phyloP scores from a whole-genome alignment of 2,888 invertebrate species.

The Meliscaeva auricollis region DNA sequence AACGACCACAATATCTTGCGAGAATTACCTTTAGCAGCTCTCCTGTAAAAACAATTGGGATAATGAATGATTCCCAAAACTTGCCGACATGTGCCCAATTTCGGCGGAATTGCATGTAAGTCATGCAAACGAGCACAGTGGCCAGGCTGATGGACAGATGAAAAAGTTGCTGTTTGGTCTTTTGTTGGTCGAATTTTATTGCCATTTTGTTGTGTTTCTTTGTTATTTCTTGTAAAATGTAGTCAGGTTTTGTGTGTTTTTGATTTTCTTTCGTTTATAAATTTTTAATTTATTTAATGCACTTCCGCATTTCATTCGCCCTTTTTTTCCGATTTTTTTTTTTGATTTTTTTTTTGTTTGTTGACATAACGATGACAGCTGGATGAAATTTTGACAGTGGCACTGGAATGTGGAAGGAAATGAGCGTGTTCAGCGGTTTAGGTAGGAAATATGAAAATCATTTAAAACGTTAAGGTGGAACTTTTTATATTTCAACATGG shows the following conservation, averaged over 20 bases:
- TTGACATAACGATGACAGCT: conserved; percentile 69
- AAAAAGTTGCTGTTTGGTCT: conserved; percentile 83
- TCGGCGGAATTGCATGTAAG: conserved; percentile 82
- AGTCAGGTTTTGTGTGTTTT: neutral
- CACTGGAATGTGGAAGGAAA: conserved; percentile 18
- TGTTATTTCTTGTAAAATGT: conserved; percentile 12
- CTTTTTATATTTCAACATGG: too few species aligned
- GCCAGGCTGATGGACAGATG: conserved; percentile 82
- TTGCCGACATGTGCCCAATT: conserved; percentile 82
- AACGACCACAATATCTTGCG: conserved; percentile 80
- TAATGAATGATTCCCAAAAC: conserved; percentile 82
- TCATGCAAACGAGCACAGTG: conserved; percentile 82
- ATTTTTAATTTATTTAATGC: conserved; percentile 28
- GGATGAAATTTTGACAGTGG: neutral
- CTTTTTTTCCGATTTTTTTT: conserved; percentile 38
- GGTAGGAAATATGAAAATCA: too few species aligned
- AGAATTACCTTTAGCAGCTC: conserved; percentile 82
- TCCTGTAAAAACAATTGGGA: conserved; percentile 82
- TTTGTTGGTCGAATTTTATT: conserved; percentile 82
- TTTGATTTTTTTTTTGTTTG: conserved; percentile 53
- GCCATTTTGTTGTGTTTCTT: conserved; percentile 78
- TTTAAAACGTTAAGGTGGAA: too few species aligned
- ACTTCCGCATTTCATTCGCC: conserved; percentile 47
- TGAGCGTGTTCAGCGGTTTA: conserved; percentile 45
- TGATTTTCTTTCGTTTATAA: conserved; percentile 19